Evolutionary conservation across 2,888 invertebrate genomes (phyloP).

Genomic region (Diplolepis rosae): DNA sequence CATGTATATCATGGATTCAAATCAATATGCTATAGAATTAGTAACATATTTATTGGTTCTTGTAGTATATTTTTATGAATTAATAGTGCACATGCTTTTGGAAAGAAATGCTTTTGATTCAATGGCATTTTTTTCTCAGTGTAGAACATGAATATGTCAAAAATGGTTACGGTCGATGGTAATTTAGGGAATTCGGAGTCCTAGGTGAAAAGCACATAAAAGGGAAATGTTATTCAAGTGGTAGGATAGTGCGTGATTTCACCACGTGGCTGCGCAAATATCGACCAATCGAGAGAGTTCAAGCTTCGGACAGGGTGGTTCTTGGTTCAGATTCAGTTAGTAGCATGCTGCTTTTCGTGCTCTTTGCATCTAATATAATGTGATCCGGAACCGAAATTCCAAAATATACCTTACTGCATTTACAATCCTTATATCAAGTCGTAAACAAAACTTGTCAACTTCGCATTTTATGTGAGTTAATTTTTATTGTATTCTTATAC

Average conservation of each 20-base stretch:
- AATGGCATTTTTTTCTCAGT: not conserved
- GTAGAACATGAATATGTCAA: not conserved
- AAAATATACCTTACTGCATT: not conserved
- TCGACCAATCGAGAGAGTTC: conserved; percentile 59
- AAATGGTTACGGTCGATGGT: not conserved
- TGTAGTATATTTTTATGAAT: no score
- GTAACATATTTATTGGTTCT: no score
- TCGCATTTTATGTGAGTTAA: not conserved
- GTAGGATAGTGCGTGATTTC: conserved; percentile 56
- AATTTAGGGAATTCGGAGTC: not conserved
- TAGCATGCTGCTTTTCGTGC: conserved; percentile 67
- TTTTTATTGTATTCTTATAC: no score
- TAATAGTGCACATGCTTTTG: no score
- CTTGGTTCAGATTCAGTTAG: conserved; percentile 53
- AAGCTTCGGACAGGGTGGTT: conserved; percentile 57
- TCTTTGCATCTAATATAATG: conserved; percentile 50
- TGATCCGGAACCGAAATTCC: not conserved
- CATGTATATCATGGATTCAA: no score
- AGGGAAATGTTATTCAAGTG: not conserved
- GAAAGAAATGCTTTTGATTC: no score
- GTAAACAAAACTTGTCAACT: not conserved
- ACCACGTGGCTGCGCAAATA: conserved; percentile 69
- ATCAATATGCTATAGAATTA: no score
- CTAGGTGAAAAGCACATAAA: not conserved
- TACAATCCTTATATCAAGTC: not conserved